Conservation (phyloP, 2,888 invertebrate genomes). For the Megalurothrips usitatus region DNA sequence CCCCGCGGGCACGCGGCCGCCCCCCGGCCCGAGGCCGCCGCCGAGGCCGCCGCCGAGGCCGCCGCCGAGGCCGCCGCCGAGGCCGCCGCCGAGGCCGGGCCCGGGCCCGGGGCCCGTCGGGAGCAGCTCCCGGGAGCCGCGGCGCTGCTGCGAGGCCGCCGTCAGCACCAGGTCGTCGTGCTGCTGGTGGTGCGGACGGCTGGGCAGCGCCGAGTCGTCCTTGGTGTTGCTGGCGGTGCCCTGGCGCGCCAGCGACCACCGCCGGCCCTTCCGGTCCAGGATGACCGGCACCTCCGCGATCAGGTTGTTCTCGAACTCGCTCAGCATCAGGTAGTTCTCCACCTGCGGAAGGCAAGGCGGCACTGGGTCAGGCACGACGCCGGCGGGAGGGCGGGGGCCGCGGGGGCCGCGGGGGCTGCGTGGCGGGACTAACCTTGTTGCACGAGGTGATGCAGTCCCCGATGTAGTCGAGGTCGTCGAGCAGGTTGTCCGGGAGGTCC, state of each 20-base stretch:
- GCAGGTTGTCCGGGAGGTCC: slow-evolving; percentile 72
- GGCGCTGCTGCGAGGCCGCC: slow-evolving; percentile 34
- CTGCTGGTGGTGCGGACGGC: background rate
- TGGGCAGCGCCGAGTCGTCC: slow-evolving; percentile 27
- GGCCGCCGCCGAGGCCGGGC: no score
- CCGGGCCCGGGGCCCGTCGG: slow-evolving; percentile 48
- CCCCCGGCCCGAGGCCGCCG: slow-evolving; percentile 49
- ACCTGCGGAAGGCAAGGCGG: slow-evolving; percentile 49
- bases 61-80: slow-evolving; percentile 50
- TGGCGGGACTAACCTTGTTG: slow-evolving; percentile 58
- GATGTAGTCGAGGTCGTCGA: slow-evolving; percentile 73
- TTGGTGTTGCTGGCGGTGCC: slow-evolving; percentile 32
- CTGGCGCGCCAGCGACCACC: slow-evolving; percentile 65
- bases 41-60: slow-evolving; percentile 42
- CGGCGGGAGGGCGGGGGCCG: background rate
- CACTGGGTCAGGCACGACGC: background rate
- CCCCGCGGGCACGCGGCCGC: slow-evolving; percentile 54
- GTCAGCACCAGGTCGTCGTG: slow-evolving; percentile 39
- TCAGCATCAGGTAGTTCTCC: slow-evolving; percentile 79
- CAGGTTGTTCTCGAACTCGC: slow-evolving; percentile 79
- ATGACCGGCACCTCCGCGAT: slow-evolving; percentile 72
- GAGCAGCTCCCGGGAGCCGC: slow-evolving; percentile 46
- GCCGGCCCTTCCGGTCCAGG: slow-evolving; percentile 64
- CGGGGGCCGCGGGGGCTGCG: no score
- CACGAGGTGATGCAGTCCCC: slow-evolving; percentile 80